These are phyloP conservation scores for Coryphaenoides rupestris DNA, from an alignment of 2,113 vertebrate genomes.

Conservation along the genomic window DNA sequence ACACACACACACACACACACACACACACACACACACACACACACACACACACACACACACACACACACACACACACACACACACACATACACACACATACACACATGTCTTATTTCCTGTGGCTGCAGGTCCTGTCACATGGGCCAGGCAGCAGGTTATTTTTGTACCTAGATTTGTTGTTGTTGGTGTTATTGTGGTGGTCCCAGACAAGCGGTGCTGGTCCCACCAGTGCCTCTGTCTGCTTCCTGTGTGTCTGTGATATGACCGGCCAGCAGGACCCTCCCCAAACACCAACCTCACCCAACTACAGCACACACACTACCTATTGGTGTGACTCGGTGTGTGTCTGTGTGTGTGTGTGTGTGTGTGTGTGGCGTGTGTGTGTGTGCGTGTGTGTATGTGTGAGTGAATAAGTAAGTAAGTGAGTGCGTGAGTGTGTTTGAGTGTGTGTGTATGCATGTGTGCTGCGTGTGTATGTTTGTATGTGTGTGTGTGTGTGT, in stretches of 20 bases:
- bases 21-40: slow-evolving; percentile 20
- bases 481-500: slow-evolving; percentile 19
- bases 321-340: neutral
- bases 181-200: slow-evolving; percentile 35
- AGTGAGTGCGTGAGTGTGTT: too few relatives aligned
- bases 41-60: slow-evolving; percentile 14
- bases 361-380: neutral
- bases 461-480: too few relatives aligned
- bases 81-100: neutral
- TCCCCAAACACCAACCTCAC: slow-evolving; percentile 37
- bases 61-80: neutral
- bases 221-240: slow-evolving; percentile 52
- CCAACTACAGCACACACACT: neutral
- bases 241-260: slow-evolving; percentile 61
- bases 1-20: slow-evolving; percentile 16
- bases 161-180: slow-evolving; percentile 55
- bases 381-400: neutral
- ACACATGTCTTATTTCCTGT: slow-evolving; percentile 47
- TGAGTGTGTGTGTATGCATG: too few relatives aligned
- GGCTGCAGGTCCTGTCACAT: slow-evolving; percentile 36
- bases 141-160: slow-evolving; percentile 39
- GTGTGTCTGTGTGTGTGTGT: neutral
- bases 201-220: slow-evolving; percentile 57
- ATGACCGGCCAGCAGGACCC: slow-evolving; percentile 31
- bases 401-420: too few relatives aligned